These are phyloP conservation scores for Erynnis tages DNA, from an alignment of 2,888 invertebrate species.

Conservation along the genomic window DNA sequence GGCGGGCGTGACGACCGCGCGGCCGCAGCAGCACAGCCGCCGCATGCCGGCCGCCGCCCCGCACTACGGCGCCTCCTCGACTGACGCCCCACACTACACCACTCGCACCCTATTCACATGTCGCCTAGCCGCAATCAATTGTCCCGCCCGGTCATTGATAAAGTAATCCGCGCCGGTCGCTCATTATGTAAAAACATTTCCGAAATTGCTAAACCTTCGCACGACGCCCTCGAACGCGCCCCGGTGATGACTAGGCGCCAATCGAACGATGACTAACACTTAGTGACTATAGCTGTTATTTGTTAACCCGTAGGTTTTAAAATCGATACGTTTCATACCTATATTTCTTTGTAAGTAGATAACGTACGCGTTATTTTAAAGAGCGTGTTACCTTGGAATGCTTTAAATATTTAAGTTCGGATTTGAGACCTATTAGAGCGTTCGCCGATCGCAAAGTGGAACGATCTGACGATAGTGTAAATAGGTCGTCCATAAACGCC, in stretches of 20 bases:
- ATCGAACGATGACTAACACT: constrained; percentile 25
- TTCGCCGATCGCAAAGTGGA: constrained; percentile 51
- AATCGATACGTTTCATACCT: constrained; percentile 19
- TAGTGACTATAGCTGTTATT: not conserved
- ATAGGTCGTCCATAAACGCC: constrained; percentile 68
- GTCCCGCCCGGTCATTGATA: constrained; percentile 55
- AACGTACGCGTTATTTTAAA: constrained; percentile 23
- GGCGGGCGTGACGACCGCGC: constrained; percentile 47
- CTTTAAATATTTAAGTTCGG: constrained; percentile 34
- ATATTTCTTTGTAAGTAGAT: constrained; percentile 14
- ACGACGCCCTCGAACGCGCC: constrained; percentile 2
- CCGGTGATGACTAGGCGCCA: constrained; percentile 16
- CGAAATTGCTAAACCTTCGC: constrained; percentile 35
- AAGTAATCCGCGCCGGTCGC: constrained; percentile 55
- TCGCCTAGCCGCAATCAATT: constrained; percentile 42
- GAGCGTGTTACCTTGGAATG: constrained; percentile 23
- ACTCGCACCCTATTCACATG: constrained; percentile 35
- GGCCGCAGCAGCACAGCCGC: constrained; percentile 66
- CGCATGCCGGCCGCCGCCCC: constrained; percentile 41
- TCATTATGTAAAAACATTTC: constrained; percentile 59
- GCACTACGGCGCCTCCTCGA: constrained; percentile 63
- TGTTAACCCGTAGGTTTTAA: constrained; percentile 24
- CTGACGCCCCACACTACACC: constrained; percentile 51
- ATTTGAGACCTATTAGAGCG: constrained; percentile 44
- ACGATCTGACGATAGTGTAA: constrained; percentile 71